phyloP scores from a whole-genome alignment of 1,140 invertebrate species.

The Zaprionus ghesquierei region DNA sequence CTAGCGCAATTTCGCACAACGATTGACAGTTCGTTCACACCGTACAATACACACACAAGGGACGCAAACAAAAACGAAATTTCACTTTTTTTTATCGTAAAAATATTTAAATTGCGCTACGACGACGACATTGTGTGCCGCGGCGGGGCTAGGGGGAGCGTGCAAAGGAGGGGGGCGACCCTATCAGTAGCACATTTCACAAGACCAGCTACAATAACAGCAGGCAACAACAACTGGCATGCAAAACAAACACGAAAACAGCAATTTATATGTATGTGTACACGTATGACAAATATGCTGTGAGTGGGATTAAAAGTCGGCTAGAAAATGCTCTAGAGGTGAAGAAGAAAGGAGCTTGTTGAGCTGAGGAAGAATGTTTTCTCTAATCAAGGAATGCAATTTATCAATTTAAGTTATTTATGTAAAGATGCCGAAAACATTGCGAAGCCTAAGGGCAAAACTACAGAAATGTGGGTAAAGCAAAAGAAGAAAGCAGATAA shows the following conservation, averaged over 20 bases:
- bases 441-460: background rate
- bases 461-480: background rate
- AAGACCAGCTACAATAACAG: conserved; percentile 47
- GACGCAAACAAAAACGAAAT: conserved; percentile 38
- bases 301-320: conserved; percentile 8
- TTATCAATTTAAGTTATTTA: background rate
- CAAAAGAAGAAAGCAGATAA: background rate
- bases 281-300: conserved; percentile 20
- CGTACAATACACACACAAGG: conserved; percentile 44
- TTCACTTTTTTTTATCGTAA: conserved; percentile 63
- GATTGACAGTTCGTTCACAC: conserved; percentile 76
- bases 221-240: no score
- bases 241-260: conserved; percentile 64
- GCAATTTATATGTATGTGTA: conserved; percentile 4
- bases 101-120: conserved; percentile 71
- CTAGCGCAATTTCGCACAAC: conserved; percentile 57
- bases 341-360: no score
- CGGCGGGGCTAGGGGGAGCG: background rate
- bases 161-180: background rate
- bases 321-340: conserved; percentile 21
- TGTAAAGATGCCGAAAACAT: background rate
- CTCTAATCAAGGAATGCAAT: conserved; percentile 17
- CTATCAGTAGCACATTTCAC: conserved; percentile 71
- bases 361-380: background rate
- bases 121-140: conserved; percentile 33